These are phyloP conservation scores for Meta bourneti DNA, from an alignment of 2,888 invertebrate genomes.

Conservation along the genomic window DNA sequence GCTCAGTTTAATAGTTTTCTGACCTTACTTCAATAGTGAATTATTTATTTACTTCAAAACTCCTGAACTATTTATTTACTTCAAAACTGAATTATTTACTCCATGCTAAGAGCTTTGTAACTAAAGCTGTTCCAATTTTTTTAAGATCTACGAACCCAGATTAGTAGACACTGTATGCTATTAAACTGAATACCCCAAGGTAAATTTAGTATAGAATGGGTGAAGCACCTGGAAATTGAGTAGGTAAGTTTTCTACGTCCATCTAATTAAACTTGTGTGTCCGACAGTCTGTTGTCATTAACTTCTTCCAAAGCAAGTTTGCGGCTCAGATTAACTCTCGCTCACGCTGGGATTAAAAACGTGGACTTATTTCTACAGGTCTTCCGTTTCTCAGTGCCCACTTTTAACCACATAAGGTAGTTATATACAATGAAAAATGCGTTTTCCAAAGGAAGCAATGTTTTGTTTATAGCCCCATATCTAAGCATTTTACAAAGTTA, in stretches of 20 bases:
- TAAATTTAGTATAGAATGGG: slow-evolving; percentile 27
- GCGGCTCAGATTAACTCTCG: not conserved
- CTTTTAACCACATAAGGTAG: slow-evolving; percentile 25
- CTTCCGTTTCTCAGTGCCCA: not conserved
- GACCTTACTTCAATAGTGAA: not conserved
- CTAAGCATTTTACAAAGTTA: too few species aligned
- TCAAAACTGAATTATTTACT: not conserved
- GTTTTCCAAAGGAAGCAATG: not conserved
- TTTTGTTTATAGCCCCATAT: not conserved
- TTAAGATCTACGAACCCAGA: not conserved
- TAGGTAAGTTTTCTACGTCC: slow-evolving; percentile 34
- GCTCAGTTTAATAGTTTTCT: slow-evolving; percentile 14
- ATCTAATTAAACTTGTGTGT: not conserved
- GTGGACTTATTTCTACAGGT: too few species aligned
- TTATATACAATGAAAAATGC: slow-evolving; percentile 32
- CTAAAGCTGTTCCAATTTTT: not conserved
- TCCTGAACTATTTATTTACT: not conserved
- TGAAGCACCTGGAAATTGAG: slow-evolving; percentile 17
- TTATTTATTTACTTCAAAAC: not conserved
- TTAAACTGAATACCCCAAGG: slow-evolving; percentile 21
- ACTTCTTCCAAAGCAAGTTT: not conserved
- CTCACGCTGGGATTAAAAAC: not conserved
- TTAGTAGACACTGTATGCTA: not conserved
- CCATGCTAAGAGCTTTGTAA: not conserved
- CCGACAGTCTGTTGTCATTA: too few species aligned